A percentile compares a stretch with the other conserved stretches of the same genome.
Conservation (phyloP, 2,113 vertebrate genomes). For the Strix aluco region DNA sequence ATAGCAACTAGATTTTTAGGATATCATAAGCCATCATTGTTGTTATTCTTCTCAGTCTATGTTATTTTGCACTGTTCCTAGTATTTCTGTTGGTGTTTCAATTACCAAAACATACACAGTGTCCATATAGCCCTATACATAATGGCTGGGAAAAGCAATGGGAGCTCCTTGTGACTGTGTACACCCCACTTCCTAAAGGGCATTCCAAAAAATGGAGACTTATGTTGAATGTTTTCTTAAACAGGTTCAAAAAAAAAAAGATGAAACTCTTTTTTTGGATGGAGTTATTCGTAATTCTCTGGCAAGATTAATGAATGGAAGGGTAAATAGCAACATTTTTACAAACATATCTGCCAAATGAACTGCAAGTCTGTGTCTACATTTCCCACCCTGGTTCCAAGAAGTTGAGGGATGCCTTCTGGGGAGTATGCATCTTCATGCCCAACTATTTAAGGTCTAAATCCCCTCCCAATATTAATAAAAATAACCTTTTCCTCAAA, state of each 20-base stretch:
- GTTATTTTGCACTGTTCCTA: neutral
- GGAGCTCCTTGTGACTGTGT: neutral
- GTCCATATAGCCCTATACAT: neutral
- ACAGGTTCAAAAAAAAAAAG: neutral
- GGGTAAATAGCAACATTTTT: neutral
- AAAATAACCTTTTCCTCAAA: neutral
- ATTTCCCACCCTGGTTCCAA: neutral
- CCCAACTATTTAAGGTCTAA: neutral
- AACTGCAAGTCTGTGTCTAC: neutral
- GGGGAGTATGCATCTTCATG: neutral
- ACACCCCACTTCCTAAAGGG: neutral
- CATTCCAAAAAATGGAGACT: neutral
- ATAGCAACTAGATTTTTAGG: neutral
- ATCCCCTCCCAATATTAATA: neutral
- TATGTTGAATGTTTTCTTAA: neutral
- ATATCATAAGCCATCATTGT: neutral
- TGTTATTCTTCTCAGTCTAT: neutral
- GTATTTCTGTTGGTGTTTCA: neutral
- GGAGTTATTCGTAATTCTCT: neutral
- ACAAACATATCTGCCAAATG: neutral
- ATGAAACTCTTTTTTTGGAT: neutral
- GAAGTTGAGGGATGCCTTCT: neutral
- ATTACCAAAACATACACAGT: neutral
- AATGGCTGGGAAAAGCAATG: neutral
- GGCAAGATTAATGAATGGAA: neutral